phyloP scores from a whole-genome alignment of 2,113 vertebrate species.

The Chiloscyllium plagiosum region DNA sequence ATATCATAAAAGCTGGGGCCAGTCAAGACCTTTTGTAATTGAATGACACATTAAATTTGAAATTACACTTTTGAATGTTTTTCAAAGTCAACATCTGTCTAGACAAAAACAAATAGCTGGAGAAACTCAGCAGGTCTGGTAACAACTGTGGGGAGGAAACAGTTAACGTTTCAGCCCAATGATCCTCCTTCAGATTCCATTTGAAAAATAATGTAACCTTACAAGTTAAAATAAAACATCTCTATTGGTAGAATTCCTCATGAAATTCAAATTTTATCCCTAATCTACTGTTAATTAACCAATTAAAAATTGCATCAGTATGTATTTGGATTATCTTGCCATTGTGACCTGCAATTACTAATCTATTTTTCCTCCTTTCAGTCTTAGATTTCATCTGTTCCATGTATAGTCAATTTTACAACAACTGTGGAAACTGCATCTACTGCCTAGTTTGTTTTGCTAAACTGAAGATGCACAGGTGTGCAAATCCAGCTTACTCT shows the following conservation, averaged over 20 bases:
- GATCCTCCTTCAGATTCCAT: too few relatives aligned
- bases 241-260: background rate
- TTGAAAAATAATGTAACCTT: conserved; percentile 1
- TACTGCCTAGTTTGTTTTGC: background rate
- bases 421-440: background rate
- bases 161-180: too few relatives aligned
- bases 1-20: too few relatives aligned
- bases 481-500: background rate
- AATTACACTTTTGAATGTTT: too few relatives aligned
- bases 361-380: background rate
- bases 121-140: too few relatives aligned
- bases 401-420: background rate
- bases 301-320: background rate
- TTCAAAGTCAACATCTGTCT: too few relatives aligned
- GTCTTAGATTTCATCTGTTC: background rate
- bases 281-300: background rate
- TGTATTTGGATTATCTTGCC: background rate
- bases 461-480: background rate
- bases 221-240: background rate
- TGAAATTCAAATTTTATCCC: background rate
- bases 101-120: too few relatives aligned
- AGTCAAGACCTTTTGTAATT: too few relatives aligned
- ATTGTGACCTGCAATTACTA: background rate
- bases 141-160: too few relatives aligned
- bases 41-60: too few relatives aligned